Evolutionary conservation across 2,888 invertebrate genomes (phyloP), one percentile per base, ranked within the genome.

Genomic region (Drosophila vallismaia): DNA sequence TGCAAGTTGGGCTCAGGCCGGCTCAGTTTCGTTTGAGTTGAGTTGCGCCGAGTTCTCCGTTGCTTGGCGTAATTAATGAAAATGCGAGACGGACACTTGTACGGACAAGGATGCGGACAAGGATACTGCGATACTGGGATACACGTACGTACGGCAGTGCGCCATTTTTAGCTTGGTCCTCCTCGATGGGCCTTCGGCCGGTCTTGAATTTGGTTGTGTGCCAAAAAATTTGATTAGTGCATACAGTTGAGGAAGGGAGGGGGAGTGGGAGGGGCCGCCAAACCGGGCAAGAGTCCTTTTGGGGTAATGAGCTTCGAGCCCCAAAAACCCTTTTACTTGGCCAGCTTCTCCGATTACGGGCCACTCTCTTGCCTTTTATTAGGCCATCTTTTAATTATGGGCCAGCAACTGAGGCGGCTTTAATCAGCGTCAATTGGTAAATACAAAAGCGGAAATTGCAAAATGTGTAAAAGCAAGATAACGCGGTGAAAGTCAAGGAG

Each of bases 371-470:
- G 29, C 46, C 29, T 45, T 77, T 82, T 77, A 77, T 85, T 79
- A 75, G 76, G 75, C 55, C 77, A 73, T 66, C 76, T 72, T 74
- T 85, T 82, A 79, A 82, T 85, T 85, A 79, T 82, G 80, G 84
- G 56, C 77, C 81, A 77, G 58, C 75, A 71, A 69, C 82, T 64
- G 40, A 38, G 83, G 64, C 60, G 83, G 80, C 80, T 83, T 80
- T 80, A 82, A 82, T 85, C 82, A 82, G 86, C 76, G 76, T 67
- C 81, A 75, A 79, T 85, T 82, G 81, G 79, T 74, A 82, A 82
- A 82, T 79, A 82, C 81, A 79, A 82, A 85, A 70, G 86, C 70
- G 77, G 75, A 77, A 74, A 82, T 76, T 77, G 57, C 64, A 82
- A 82, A 82, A 63, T 79, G 73, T 73, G 52, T 49, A 19, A 57